Base-by-base conservation (phyloP, 2,888 invertebrate genomes). In the Yponomeuta evonymella region DNA sequence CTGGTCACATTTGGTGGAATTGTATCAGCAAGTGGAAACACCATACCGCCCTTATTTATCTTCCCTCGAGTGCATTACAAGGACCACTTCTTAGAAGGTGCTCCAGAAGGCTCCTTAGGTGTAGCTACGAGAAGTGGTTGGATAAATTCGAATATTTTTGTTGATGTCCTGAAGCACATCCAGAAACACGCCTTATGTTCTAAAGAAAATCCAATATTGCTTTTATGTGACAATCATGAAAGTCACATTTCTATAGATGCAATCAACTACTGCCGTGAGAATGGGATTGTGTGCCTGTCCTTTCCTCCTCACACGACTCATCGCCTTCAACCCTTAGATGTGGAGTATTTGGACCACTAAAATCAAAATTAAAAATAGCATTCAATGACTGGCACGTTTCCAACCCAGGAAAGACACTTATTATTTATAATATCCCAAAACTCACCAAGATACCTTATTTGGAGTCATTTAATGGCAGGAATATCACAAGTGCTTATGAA, bases 71-170 rank as follows among this genome's bases (percentile, higher is more conserved):
- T 74, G 33, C 33, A 73, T 63, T 77, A 75, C 73, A 75, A 77
- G 63, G 75, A 77, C 10, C 29, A n/a, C 10, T 74, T 78, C 73
- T 63, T 78, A 69, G 70, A 11, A 70, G 74, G 73, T 68, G 74
- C 72, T 33, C 76, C 76, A 67, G n/a, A 36, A 30, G 76, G 75
- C 63, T 75, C 77, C 71, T 64, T 80, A 9, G 79, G 78, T 9
- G 75, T 72, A 63, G 77, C 76, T 9, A 80, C 78, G 70, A 78
- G 74, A 71, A 79, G 77, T 71, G 78, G 78, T 6, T 79, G 79
- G 79, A 79, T 79, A 77, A 80, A 77, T 5, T 76, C 73, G 15
- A 71, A 75, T 71, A 72, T 80, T 43, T 79, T 79, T 75, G 30
- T 79, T 1, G 76, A 79, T 73, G 75, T 78, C 69, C 73, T 79